Base-by-base conservation (phyloP, 2,888 invertebrate genomes). In the Dione juno region DNA sequence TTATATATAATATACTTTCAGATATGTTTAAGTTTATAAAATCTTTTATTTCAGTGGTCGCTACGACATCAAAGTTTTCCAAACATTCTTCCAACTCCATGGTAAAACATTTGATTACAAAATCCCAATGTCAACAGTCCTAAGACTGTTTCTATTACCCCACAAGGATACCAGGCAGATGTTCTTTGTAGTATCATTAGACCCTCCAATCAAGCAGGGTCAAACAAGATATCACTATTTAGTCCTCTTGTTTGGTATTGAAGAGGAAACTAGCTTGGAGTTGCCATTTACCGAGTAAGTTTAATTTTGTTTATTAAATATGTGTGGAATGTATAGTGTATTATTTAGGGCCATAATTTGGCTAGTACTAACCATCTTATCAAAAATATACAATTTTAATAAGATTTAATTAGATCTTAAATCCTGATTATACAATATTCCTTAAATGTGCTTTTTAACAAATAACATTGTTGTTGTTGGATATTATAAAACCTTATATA, bases 31-130 rank as follows among this genome's bases (percentile, higher is more conserved):
- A 28, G 2, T 28, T 28, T 28, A 28, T 28, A 28, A 28, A 28
- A 28, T 5, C 10, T 11, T 50, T 61, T 53, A 77, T 94, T 94
- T 70, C 93, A 98, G 98, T 92, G 99, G 99, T 94, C 97, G 98
- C 77, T 99, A 99, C 84, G 98, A 98, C 87, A 97, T 99, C 89
- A 99, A 98, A 91, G 96, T 99, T 72, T 99, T 97, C 89, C 97
- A 97, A 76, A 87, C 91, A 37, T 91, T 92, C 83, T 90, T 93
- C 88, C 89, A 89, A 82, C 95, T 96, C 65, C 94, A 98, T 96
- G 94, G 98, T 98, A 99, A 99, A 95, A 99, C 99, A 0, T 99
- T 99, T 84, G 99, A 99, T 93, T 99, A 99, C 94, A 99, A 99
- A 93, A 99, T 99, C 79, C 99, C 99, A 0, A 97, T 98, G 96